Evolutionary conservation across 2,888 invertebrate genomes (phyloP), one percentile per base, ranked within the genome.

Genomic region (Bembecia ichneumoniformis): DNA sequence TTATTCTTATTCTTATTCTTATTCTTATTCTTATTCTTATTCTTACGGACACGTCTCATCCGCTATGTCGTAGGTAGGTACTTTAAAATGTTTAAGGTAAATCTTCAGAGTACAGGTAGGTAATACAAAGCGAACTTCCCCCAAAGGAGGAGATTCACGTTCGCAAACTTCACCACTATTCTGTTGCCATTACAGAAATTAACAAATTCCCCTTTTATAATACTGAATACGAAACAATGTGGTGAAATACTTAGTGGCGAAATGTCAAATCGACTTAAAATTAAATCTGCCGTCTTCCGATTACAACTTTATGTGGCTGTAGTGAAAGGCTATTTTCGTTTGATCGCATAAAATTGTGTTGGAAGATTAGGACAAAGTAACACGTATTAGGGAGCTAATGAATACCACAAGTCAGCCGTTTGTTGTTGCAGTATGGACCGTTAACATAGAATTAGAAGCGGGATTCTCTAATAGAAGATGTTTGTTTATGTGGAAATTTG

Each of bases 321-420:
- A 0, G 0, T 0, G 43, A 57, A 67, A 46, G 60, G 68, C 64
- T 53, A 53, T 51, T 58, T 68, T 75, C 66, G 2, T 51, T 1
- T 47, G 56, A 52, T 34, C 2, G 2, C 1, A 2, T 40, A 44
- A 48, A 56, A 59, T 66, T 78, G 76, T 72, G 76, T 71, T 64
- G 66, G 68, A 73, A 79, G 80, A 82, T 82, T 81, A 81, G 80
- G 63, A 74, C 71, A 71, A 77, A 78, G 79, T 79, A 81, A 79
- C 80, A 78, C 72, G 79, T 79, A 82, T 82, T 82, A 81, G 75
- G 68, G 68, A 72, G 72, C 77, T 79, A 80, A 80, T 82, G 81
- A 81, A 82, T 75, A 75, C 79, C 79, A 66, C 80, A 79, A 82
- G 79, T 80, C 77, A 72, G 70, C 58, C 64, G 53, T 62, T 59